Evolutionary conservation across 2,113 vertebrate species (phyloP).

Genomic region (Lota lota): DNA sequence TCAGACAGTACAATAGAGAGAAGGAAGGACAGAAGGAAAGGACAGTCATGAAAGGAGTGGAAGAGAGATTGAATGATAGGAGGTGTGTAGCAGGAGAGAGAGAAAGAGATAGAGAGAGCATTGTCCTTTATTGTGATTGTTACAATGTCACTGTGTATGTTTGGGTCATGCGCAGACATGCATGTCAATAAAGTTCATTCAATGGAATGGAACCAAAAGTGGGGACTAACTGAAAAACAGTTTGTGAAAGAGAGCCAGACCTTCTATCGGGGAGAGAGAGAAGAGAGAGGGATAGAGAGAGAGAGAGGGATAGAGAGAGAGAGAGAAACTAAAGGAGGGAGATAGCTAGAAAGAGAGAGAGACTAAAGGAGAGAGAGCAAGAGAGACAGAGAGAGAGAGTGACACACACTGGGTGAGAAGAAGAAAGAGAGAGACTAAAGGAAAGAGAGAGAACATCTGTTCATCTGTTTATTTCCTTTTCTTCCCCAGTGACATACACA

Average conservation of each 20-base stretch:
- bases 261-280: not conserved
- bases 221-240: too few relatives aligned
- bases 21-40: not conserved
- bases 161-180: too few relatives aligned
- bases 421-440: not conserved
- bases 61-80: not conserved
- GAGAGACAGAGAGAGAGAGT: not conserved
- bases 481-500: conserved; percentile 59
- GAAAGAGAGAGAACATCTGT: conserved; percentile 61
- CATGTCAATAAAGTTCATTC: too few relatives aligned
- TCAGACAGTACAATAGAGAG: not conserved
- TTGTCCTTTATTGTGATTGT: too few relatives aligned
- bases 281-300: not conserved
- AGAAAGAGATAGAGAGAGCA: not conserved
- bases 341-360: not conserved
- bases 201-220: too few relatives aligned
- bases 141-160: too few relatives aligned
- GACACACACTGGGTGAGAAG: not conserved
- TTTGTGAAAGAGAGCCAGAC: too few relatives aligned
- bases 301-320: not conserved
- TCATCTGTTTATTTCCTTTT: conserved; percentile 68
- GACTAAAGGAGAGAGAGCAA: not conserved
- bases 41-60: not conserved
- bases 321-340: not conserved
- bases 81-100: not conserved